Base-by-base conservation (phyloP, 2,888 invertebrate species). In the Sisyra terminalis region DNA sequence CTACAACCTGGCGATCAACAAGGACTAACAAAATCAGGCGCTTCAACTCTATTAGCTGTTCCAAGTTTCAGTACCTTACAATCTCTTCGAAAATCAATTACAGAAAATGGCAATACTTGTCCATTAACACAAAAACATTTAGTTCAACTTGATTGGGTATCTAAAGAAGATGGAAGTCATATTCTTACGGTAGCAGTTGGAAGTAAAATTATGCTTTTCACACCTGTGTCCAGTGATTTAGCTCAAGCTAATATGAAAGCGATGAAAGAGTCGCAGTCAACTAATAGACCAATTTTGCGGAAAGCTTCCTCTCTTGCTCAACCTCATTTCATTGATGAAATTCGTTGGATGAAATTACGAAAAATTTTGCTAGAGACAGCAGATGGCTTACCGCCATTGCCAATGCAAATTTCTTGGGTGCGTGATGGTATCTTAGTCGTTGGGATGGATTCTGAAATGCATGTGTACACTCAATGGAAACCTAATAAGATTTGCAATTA, bases 401-500 rank as follows among this genome's bases (percentile, higher is more conserved):
- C 98, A 0, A 97, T 97, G 87, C 93, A 96, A 59, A 86, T 97
- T 53, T 93, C 93, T 2, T 99, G 98, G 97, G 94, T 97, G 1
- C 73, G 98, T 16, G 97, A 97, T 56, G 97, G 97, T 1, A 90
- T 98, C 49, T 66, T 98, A 2, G 92, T 99, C 0, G 94, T 98
- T 2, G 98, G 97, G 2, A 96, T 98, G 96, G 94, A 97, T 59
- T 96, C 94, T 2, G 98, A 98, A 61, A 96, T 98, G 93, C 94
- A 97, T 55, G 94, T 98, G 0, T 98, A 96, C 59, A 93, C 94
- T 1, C 98, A 98, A 56, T 98, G 97, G 97, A 86, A 86, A 55
- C 83, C 87, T 0, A 76, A 79, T 53, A 56, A 59, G 44, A 52
- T 52, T 15, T 42, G 50, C 2, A 24, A 51, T 2, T 55, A 55